A percentile compares a stretch with the other conserved stretches of the same genome.
These are phyloP conservation scores for Drosophila antonietae DNA, from an alignment of 2,888 invertebrate species.

Conservation along the genomic window DNA sequence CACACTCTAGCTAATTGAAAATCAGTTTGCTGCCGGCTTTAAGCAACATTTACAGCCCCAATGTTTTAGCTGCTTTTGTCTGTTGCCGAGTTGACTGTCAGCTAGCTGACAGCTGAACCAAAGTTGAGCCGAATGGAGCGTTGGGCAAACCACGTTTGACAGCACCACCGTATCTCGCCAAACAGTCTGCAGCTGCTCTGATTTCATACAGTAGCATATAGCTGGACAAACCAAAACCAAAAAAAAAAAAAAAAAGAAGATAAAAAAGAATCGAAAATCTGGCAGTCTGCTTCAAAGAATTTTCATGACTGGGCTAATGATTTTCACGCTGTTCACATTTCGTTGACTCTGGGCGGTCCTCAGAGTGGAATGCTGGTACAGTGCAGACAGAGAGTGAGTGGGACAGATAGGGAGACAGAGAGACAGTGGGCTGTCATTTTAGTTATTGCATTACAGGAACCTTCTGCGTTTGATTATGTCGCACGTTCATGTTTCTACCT, in stretches of 20 bases:
- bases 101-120: constrained; percentile 44
- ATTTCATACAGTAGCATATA: constrained; percentile 22
- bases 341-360: constrained; percentile 55
- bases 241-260: too few relatives aligned
- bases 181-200: constrained; percentile 18
- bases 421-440: constrained; percentile 68
- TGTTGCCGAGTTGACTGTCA: constrained; percentile 25
- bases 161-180: constrained; percentile 26
- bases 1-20: neutral
- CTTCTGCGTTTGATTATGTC: constrained; percentile 77
- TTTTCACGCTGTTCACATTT: constrained; percentile 68
- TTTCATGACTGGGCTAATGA: constrained; percentile 72
- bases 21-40: constrained; percentile 11
- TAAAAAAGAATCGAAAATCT: constrained; percentile 48
- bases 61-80: constrained; percentile 18
- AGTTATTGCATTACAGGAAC: constrained; percentile 74
- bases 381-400: constrained; percentile 10
- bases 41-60: constrained; percentile 7
- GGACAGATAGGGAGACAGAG: neutral
- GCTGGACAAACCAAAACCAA: constrained; percentile 18
- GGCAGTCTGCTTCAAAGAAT: constrained; percentile 60
- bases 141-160: constrained; percentile 47
- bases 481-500: constrained; percentile 64
- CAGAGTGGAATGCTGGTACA: neutral
- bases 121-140: constrained; percentile 31